A percentile compares a stretch with the other conserved stretches of the same genome.
Conservation (phyloP, 2,797 vertebrate genomes). For the Sparidentex hasta region DNA sequence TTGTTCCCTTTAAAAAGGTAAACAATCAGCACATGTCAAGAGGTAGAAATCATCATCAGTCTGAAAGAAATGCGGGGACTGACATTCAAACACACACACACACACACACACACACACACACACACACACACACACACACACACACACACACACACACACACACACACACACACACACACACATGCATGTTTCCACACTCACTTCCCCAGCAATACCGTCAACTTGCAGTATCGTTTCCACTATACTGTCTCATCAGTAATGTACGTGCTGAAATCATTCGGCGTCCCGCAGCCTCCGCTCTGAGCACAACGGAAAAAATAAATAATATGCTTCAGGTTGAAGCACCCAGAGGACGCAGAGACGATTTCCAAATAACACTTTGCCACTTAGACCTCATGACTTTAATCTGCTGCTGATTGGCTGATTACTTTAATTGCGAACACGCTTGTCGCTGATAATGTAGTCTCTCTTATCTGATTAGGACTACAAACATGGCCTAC, state of each 20-base stretch:
- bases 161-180: background rate
- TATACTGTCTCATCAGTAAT: slow-evolving; percentile 21
- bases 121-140: background rate
- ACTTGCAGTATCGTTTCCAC: slow-evolving; percentile 13
- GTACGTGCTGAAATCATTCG: slow-evolving; percentile 22
- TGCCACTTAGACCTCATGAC: slow-evolving; percentile 60
- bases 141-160: slow-evolving; percentile 15
- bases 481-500: slow-evolving; percentile 46
- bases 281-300: slow-evolving; percentile 14
- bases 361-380: slow-evolving; percentile 29
- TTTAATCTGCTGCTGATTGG: slow-evolving; percentile 46
- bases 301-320: slow-evolving; percentile 67
- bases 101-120: background rate
- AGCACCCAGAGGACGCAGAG: slow-evolving; percentile 27
- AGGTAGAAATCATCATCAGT: slow-evolving; percentile 84
- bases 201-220: slow-evolving; percentile 31
- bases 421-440: slow-evolving; percentile 34
- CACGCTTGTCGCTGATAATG: background rate
- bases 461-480: background rate
- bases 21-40: slow-evolving; percentile 84
- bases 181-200: slow-evolving; percentile 20
- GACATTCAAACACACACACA: slow-evolving; percentile 23
- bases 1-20: slow-evolving; percentile 70
- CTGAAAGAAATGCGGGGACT: slow-evolving; percentile 54
- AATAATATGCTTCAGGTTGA: slow-evolving; percentile 54